phyloP scores from a whole-genome alignment of 2,888 invertebrate genomes.

The Hyalella azteca region DNA sequence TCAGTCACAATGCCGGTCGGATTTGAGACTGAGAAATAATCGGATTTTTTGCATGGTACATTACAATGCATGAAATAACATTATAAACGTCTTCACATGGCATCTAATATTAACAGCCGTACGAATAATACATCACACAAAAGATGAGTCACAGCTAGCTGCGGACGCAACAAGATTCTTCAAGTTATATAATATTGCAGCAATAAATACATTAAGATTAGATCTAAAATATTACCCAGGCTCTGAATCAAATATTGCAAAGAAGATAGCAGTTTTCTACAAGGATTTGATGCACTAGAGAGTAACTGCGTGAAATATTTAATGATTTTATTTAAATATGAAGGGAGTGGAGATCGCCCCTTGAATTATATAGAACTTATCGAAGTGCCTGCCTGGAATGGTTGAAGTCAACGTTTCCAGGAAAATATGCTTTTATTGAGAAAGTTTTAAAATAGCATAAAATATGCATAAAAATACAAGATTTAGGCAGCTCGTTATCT shows the following conservation, averaged over 20 bases:
- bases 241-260: background rate
- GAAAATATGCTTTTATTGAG: too few species aligned
- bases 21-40: background rate
- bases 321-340: too few species aligned
- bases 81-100: slow-evolving; percentile 29
- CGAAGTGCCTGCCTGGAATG: too few species aligned
- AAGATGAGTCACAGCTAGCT: slow-evolving; percentile 12
- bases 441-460: too few species aligned
- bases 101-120: slow-evolving; percentile 15
- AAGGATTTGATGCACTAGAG: background rate
- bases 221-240: slow-evolving; percentile 5
- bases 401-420: too few species aligned
- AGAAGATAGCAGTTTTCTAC: background rate
- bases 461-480: too few species aligned
- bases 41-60: slow-evolving; percentile 19
- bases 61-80: slow-evolving; percentile 37
- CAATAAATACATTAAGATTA: slow-evolving; percentile 25
- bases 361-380: too few species aligned
- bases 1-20: background rate
- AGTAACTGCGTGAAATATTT: too few species aligned
- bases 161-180: background rate
- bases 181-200: slow-evolving; percentile 1
- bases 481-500: too few species aligned
- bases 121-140: slow-evolving; percentile 11
- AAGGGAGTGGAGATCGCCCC: too few species aligned